Conservation (phyloP, 2,797 vertebrate genomes). For the Melanotaenia parkinsoni region DNA sequence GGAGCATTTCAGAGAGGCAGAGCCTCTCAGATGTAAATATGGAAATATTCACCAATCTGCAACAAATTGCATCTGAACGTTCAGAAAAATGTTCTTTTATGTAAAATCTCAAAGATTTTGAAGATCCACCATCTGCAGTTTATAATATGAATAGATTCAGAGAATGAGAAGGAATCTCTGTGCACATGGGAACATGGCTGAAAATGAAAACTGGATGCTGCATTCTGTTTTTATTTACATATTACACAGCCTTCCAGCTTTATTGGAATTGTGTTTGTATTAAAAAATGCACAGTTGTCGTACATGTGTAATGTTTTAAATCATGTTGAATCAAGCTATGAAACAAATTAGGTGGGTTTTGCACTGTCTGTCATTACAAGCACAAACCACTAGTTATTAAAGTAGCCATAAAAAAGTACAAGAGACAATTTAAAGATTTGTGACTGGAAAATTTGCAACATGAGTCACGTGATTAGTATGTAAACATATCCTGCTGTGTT, state of each 20-base stretch:
- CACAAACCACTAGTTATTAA: conserved; percentile 51
- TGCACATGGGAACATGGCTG: neutral
- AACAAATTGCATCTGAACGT: neutral
- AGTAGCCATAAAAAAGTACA: neutral
- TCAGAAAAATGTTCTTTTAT: neutral
- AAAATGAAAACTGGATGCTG: neutral
- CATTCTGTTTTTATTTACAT: neutral
- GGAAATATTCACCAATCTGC: neutral
- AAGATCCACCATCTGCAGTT: too few relatives aligned
- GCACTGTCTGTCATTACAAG: conserved; percentile 54
- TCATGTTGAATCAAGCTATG: conserved; percentile 17
- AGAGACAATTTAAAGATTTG: conserved; percentile 1
- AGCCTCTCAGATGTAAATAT: neutral
- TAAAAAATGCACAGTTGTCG: conserved; percentile 35
- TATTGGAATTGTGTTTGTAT: neutral
- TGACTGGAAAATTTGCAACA: conserved; percentile 41
- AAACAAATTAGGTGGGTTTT: conserved; percentile 44
- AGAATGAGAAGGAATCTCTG: neutral
- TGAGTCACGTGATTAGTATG: conserved; percentile 38
- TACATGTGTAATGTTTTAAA: conserved; percentile 20
- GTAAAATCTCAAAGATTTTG: too few relatives aligned
- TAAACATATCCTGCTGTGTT: conserved; percentile 15
- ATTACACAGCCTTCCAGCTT: neutral
- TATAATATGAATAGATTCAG: neutral
- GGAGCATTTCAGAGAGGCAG: neutral